Base-by-base conservation (phyloP, 2,113 vertebrate species). In the Hirundichthys speculiger region DNA sequence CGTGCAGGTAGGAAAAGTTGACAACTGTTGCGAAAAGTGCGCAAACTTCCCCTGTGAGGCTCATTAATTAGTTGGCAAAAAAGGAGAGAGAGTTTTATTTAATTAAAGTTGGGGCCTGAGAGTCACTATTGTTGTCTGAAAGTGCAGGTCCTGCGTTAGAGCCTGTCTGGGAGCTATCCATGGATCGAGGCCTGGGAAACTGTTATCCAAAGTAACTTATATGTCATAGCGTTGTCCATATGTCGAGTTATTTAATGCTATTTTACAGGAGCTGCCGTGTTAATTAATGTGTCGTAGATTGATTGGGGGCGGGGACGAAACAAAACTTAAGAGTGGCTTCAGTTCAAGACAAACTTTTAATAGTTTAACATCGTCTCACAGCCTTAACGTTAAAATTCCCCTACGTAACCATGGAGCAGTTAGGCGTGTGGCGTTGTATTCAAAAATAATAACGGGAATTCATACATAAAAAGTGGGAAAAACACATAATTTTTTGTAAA, bases 1-100 rank as follows among this genome's bases (percentile, higher is more conserved):
- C 86, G 91, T 93, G 93, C 93, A 93, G 93, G 93, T 93, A 93
- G 89, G 91, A 91, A 93, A 93, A 93, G 88, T 93, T 91, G 80
- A 80, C 79, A 90, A 91, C 90, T 90, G 71, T 84, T 88, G 58
- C 59, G 78, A 79, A 86, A 90, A 90, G 89, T 87, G 72, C 79
- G 71, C 79, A 75, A 89, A 91, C 45, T 85, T 64, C 1, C 67
- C 64, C 45, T 43, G 21, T n/a, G 25, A 39, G 11, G 2, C 5
- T 25, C 18, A 20, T 2, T 4, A 40, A 10, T 0, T 21, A 67
- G 50, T 63, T 27, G 24, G 45, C 20, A 19, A 64, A 62, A 25
- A n/a, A n/a, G n/a, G n/a, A n/a, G n/a, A n/a, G n/a, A n/a, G n/a
- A 16, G 13, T 22, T 22, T 34, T 21, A 18, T 50, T 16, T 20